Conservation (phyloP, 2,888 invertebrate genomes). For the Agrochola lychnidis region DNA sequence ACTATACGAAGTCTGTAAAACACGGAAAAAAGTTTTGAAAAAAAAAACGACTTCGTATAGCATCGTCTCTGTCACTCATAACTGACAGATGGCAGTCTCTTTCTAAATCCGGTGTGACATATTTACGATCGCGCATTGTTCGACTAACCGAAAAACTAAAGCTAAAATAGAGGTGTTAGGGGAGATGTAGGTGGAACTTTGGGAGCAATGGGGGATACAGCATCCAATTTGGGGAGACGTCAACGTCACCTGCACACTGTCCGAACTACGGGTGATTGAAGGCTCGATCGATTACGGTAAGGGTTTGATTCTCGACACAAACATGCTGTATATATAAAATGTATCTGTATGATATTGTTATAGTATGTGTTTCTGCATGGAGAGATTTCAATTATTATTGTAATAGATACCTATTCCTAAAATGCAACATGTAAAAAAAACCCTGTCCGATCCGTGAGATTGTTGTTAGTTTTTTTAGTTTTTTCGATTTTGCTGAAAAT, state of each 20-base stretch:
- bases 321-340: not conserved
- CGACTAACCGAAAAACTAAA: not conserved
- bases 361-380: not conserved
- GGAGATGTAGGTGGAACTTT: not conserved
- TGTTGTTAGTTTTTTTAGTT: too few relatives aligned
- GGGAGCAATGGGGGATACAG: not conserved
- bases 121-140: not conserved
- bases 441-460: too few relatives aligned
- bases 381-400: too few relatives aligned
- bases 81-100: not conserved
- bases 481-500: too few relatives aligned
- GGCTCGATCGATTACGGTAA: constrained; percentile 1
- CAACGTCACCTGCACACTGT: constrained; percentile 29
- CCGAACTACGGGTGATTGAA: constrained; percentile 25
- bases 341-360: not conserved
- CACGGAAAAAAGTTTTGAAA: too few relatives aligned
- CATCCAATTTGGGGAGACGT: constrained; percentile 32
- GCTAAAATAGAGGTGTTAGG: not conserved
- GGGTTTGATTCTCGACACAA: not conserved
- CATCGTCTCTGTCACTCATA: not conserved
- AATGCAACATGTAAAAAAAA: too few relatives aligned
- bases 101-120: not conserved
- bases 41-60: not conserved
- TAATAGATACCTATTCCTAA: too few relatives aligned
- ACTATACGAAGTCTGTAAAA: too few relatives aligned